Evolutionary conservation across 2,113 vertebrate genomes (phyloP).

Genomic region (Takifugu flavidus): DNA sequence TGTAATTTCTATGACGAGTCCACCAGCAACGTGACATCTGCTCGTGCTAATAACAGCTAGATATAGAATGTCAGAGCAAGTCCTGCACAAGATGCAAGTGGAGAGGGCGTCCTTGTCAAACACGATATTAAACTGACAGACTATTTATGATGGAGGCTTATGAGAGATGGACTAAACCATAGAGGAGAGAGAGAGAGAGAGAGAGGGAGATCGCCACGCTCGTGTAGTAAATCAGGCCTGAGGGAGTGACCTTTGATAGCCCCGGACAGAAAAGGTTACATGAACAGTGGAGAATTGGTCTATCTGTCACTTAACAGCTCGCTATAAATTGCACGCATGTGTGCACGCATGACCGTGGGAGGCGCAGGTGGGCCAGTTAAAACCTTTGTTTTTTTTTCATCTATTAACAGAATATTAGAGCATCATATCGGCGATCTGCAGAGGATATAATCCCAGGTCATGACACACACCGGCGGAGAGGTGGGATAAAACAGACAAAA

Average conservation of each 20-base stretch:
- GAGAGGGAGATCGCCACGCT: conserved; percentile 1
- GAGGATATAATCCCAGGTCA: too few relatives aligned
- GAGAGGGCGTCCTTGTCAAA: conserved; percentile 3
- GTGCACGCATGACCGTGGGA: neutral
- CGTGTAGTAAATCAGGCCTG: conserved; percentile 62
- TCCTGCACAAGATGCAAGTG: neutral
- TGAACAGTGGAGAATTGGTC: conserved; percentile 47
- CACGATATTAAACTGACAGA: conserved; percentile 10
- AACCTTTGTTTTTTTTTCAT: neutral
- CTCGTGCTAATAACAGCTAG: too few relatives aligned
- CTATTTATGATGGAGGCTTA: conserved; percentile 6
- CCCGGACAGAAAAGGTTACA: conserved; percentile 66
- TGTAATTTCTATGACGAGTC: too few relatives aligned
- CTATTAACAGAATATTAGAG: neutral
- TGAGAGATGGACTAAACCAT: conserved; percentile 13
- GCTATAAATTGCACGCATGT: conserved; percentile 37
- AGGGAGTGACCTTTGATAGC: conserved; percentile 65
- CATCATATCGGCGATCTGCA: too few relatives aligned
- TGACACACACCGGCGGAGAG: too few relatives aligned
- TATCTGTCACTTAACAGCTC: conserved; percentile 59
- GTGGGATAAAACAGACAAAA: too few relatives aligned
- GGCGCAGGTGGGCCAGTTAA: neutral
- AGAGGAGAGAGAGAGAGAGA: conserved; percentile 6
- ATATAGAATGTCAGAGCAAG: neutral
- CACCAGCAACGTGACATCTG: too few relatives aligned